Percentiles rank a stretch among this genome's conserved stretches.
Conservation (phyloP, 2,113 vertebrate species). For the Rhynchomys soricoides region DNA sequence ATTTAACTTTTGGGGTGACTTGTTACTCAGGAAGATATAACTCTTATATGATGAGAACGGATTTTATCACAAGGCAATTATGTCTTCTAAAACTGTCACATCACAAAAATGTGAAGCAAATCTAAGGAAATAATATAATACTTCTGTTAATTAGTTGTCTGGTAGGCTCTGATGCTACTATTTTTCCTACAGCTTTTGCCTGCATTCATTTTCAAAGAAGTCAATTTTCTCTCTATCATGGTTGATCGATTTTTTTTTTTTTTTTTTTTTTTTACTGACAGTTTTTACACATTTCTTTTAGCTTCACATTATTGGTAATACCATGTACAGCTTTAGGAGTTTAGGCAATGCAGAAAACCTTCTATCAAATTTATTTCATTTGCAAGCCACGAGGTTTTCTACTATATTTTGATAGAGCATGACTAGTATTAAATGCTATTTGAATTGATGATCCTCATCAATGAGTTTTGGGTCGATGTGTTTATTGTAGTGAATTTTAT, state of each 20-base stretch:
- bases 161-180: not conserved
- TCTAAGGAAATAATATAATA: not conserved
- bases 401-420: constrained; percentile 29
- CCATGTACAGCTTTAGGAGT: not conserved
- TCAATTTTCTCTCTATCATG: not conserved
- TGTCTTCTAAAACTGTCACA: not conserved
- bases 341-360: constrained; percentile 14
- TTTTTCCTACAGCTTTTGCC: constrained; percentile 34
- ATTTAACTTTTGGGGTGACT: not conserved
- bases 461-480: constrained; percentile 35
- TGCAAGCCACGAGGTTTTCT: constrained; percentile 3
- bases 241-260: constrained; percentile 18
- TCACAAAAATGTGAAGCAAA: constrained; percentile 8
- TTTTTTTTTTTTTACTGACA: not conserved
- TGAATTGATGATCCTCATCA: constrained; percentile 47
- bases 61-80: not conserved
- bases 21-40: not conserved
- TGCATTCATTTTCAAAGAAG: constrained; percentile 10
- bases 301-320: constrained; percentile 17
- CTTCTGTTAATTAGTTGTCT: constrained; percentile 30
- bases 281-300: constrained; percentile 23
- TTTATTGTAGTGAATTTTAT: constrained; percentile 45
- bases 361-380: constrained; percentile 50
- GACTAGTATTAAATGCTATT: constrained; percentile 55
- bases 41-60: not conserved